phyloP scores from a whole-genome alignment of 2,797 vertebrate species.

The Mormyrops boulengeri region DNA sequence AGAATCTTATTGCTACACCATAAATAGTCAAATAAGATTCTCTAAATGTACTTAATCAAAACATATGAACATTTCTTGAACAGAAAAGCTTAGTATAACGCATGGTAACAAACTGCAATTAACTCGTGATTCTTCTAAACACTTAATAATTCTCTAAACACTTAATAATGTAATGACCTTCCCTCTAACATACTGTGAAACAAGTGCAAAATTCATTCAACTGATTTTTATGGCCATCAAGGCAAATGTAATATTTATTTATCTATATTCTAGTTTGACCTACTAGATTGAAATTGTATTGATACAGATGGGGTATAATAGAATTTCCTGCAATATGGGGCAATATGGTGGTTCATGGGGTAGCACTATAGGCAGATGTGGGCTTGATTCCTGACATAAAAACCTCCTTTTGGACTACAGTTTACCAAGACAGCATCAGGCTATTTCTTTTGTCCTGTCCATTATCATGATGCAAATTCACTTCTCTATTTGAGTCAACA shows the following conservation, averaged over 20 bases:
- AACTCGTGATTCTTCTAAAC: background rate
- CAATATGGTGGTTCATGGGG: background rate
- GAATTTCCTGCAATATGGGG: background rate
- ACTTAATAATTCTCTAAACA: background rate
- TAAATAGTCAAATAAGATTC: background rate
- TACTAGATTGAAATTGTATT: background rate
- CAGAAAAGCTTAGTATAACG: background rate
- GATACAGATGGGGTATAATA: background rate
- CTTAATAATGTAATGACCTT: background rate
- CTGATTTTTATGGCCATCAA: background rate
- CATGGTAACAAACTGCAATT: background rate
- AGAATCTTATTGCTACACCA: background rate
- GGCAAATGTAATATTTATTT: background rate
- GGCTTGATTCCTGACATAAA: background rate
- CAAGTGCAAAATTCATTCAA: background rate
- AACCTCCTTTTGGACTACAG: background rate
- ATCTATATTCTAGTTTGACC: background rate
- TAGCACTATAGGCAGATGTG: background rate
- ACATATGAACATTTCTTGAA: background rate
- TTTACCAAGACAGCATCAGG: background rate
- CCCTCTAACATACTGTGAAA: background rate
- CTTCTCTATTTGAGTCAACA: background rate
- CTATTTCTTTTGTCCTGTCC: background rate
- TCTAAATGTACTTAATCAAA: background rate
- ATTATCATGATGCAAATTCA: background rate